phyloP scores from a whole-genome alignment of 2,888 invertebrate genomes.

The Diarsia dahlii region DNA sequence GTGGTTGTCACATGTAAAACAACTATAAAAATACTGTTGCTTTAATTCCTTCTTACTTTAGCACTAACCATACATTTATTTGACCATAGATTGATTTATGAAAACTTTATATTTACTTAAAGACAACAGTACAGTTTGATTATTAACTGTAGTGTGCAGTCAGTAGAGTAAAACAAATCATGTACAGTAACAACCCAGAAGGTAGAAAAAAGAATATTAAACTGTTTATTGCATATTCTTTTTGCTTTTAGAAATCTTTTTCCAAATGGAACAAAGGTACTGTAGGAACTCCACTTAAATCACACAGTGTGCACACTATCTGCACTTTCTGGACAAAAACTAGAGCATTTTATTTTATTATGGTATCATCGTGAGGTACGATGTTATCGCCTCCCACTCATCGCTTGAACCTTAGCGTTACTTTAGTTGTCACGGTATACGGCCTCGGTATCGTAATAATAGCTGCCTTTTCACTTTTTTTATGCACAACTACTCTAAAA shows the following conservation, averaged over 20 bases:
- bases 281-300: conserved; percentile 2
- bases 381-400: conserved; percentile 54
- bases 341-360: conserved; percentile 8
- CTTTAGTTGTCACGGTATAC: conserved; percentile 73
- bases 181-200: not conserved
- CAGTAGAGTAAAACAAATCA: not conserved
- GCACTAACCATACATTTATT: not conserved
- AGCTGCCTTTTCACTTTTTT: conserved; percentile 77
- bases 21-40: not conserved
- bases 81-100: not conserved
- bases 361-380: conserved; percentile 37
- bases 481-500: conserved; percentile 72
- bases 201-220: no score
- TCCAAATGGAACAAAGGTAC: conserved; percentile 10
- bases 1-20: not conserved
- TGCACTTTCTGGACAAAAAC: conserved; percentile 38
- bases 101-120: not conserved
- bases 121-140: not conserved
- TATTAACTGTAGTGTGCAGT: not conserved
- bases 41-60: not conserved
- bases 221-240: not conserved
- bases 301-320: conserved; percentile 37
- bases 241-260: not conserved
- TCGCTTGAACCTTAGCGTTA: conserved; percentile 56
- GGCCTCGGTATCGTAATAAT: conserved; percentile 75